Evolutionary conservation across 2,113 vertebrate genomes (phyloP).

Genomic region (Apus apus): DNA sequence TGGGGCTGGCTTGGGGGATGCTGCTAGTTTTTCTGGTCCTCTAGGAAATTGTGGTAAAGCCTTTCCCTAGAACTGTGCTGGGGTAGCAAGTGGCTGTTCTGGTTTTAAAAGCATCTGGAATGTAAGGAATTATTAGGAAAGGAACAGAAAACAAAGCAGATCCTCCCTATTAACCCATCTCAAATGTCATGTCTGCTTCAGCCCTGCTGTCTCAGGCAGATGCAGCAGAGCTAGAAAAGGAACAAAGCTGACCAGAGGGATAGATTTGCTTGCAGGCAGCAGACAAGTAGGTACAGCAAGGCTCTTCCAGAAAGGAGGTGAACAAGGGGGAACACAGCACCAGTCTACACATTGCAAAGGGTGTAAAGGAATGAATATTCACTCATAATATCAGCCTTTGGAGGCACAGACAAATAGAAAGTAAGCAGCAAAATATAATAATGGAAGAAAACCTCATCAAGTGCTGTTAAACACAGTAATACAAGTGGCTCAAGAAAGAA

Average conservation of each 20-base stretch:
- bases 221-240: neutral
- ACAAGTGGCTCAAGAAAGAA: neutral
- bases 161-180: neutral
- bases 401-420: neutral
- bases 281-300: neutral
- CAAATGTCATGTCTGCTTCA: neutral
- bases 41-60: neutral
- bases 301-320: neutral
- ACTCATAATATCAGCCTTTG: rapidly evolving
- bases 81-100: neutral
- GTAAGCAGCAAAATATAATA: neutral
- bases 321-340: neutral
- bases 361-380: neutral
- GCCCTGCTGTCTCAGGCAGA: neutral
- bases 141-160: slow-evolving; percentile 37
- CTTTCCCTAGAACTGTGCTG: neutral
- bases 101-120: neutral
- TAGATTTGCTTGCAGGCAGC: neutral
- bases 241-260: neutral
- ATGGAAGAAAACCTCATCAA: too few species aligned
- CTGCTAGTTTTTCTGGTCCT: neutral
- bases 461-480: too few species aligned
- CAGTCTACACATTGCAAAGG: neutral
- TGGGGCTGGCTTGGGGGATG: rapidly evolving
- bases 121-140: neutral